phyloP scores from a whole-genome alignment of 2,797 vertebrate species.

The Anguilla marmorata region DNA sequence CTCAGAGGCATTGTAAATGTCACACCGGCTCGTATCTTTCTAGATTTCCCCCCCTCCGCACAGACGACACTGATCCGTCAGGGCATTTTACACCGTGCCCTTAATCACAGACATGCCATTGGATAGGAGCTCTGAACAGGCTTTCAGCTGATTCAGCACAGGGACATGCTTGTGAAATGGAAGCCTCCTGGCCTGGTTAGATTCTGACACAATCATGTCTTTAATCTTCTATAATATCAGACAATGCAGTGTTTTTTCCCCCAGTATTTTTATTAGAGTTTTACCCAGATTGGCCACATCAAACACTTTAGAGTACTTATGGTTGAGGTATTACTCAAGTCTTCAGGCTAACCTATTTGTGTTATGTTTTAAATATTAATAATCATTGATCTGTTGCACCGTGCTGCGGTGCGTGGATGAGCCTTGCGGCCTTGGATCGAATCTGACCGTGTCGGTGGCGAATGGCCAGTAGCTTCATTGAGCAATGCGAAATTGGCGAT shows the following conservation, averaged over 20 bases:
- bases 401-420: neutral
- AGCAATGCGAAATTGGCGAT: no score
- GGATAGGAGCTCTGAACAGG: constrained; percentile 58
- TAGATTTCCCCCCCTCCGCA: constrained; percentile 50
- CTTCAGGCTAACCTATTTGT: no score
- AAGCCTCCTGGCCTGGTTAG: neutral
- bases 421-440: no score
- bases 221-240: neutral
- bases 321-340: no score
- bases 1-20: constrained; percentile 42
- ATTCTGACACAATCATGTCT: neutral
- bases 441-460: no score
- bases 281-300: neutral
- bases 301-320: neutral
- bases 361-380: neutral
- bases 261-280: no score
- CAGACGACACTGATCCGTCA: constrained; percentile 69
- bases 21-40: neutral
- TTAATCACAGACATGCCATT: constrained; percentile 68
- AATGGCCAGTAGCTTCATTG: no score
- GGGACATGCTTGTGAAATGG: neutral
- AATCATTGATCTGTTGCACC: neutral
- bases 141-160: neutral
- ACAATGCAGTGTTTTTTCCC: neutral
- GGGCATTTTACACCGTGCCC: constrained; percentile 73